phyloP scores from a whole-genome alignment of 2,797 vertebrate species.

The Thalassophryne amazonica region DNA sequence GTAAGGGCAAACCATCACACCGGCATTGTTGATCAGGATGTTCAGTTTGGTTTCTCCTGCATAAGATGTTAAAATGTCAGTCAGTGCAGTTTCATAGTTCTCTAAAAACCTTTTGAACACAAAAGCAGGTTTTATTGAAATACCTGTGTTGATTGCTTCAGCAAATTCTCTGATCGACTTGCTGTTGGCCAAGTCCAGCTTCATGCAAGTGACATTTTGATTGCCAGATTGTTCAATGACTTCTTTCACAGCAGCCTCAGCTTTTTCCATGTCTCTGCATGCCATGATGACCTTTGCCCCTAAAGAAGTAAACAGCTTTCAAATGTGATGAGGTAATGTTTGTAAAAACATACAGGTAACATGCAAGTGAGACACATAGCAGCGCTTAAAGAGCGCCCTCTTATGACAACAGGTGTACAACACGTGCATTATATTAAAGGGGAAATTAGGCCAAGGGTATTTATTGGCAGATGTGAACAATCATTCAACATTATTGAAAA shows the following conservation, averaged over 20 bases:
- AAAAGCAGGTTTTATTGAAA: background rate
- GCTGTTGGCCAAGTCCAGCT: constrained; percentile 85
- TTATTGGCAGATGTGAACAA: too few relatives aligned
- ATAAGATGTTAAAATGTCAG: too few relatives aligned
- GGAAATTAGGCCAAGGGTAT: too few relatives aligned
- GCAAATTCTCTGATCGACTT: constrained; percentile 88
- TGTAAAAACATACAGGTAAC: background rate
- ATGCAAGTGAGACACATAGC: background rate
- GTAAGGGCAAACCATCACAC: constrained; percentile 91
- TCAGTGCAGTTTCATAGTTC: rapidly evolving
- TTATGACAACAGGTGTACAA: background rate
- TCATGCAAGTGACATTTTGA: constrained; percentile 78
- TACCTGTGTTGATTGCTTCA: constrained; percentile 84
- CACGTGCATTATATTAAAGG: too few relatives aligned
- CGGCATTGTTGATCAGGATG: constrained; percentile 94
- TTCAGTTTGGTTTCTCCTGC: constrained; percentile 87
- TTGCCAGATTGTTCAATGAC: constrained; percentile 79
- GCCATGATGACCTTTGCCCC: constrained; percentile 88
- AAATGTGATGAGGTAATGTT: background rate
- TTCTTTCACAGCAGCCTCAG: constrained; percentile 77
- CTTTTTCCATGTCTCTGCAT: constrained; percentile 85
- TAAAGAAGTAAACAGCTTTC: constrained; percentile 25
- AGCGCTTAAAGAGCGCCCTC: constrained; percentile 18
- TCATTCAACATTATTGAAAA: too few relatives aligned
- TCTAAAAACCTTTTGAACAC: background rate